A percentile compares a stretch with the other conserved stretches of the same genome.
Conservation (phyloP, 2,888 invertebrate genomes). For the Arge pagana region DNA sequence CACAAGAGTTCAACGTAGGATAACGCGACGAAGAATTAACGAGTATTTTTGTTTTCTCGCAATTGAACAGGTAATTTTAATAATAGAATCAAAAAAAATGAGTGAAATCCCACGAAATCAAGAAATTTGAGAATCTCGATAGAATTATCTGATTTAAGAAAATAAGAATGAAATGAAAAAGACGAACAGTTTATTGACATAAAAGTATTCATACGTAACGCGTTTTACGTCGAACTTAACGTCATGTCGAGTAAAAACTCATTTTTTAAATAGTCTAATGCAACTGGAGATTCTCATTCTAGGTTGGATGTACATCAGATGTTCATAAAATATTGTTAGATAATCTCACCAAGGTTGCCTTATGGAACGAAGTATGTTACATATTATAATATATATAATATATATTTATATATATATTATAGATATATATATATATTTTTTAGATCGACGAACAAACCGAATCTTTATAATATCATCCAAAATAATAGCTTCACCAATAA, state of each 20-base stretch:
- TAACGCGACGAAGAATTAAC: too few species aligned
- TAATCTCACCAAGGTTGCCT: constrained; percentile 15
- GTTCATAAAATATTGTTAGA: constrained; percentile 8
- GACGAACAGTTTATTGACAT: neutral
- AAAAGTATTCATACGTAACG: neutral
- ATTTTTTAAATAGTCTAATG: neutral
- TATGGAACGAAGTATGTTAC: constrained; percentile 9
- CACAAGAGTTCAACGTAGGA: constrained; percentile 42
- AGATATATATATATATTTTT: too few species aligned
- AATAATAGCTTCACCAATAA: constrained; percentile 13
- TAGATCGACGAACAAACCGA: constrained; percentile 14
- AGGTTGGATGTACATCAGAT: constrained; percentile 4
- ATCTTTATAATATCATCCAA: constrained; percentile 2
- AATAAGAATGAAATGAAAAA: neutral
- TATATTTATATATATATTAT: too few species aligned
- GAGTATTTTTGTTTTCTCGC: constrained; percentile 1
- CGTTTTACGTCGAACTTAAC: neutral
- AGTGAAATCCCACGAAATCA: neutral
- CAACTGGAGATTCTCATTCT: constrained; percentile 3
- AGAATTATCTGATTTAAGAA: neutral
- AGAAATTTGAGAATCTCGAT: constrained; percentile 2
- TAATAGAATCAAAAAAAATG: constrained; percentile 13
- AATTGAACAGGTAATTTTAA: constrained; percentile 1
- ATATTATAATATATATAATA: constrained; percentile 21
- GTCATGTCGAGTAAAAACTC: constrained; percentile 2